Base-by-base conservation (phyloP, 2,888 invertebrate species). In the Campaea margaritaria region DNA sequence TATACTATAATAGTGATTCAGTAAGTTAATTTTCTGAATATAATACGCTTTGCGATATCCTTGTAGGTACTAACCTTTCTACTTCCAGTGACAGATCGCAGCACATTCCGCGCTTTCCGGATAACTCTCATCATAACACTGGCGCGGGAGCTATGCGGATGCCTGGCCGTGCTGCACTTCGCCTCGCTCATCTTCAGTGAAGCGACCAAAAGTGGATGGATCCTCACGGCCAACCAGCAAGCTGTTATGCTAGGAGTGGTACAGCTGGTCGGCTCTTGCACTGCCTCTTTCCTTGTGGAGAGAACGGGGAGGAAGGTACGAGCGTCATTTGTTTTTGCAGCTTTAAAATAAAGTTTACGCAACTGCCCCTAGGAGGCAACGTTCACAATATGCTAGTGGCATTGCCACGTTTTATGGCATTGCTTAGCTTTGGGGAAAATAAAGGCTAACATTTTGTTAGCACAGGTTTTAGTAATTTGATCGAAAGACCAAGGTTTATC, bases 61-160 rank as follows among this genome's bases (percentile, higher is more conserved):
- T n/a, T n/a, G n/a, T n/a, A n/a, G n/a, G n/a, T n/a, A n/a, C n/a
- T n/a, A n/a, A n/a, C n/a, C n/a, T n/a, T 31, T 31, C 8, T 7
- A 1, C 21, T 65, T 70, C 7, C 76, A 90, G 91, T 89, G 12
- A 76, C 88, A 0, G 91, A 91, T 65, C 81, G 82, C 43, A 82
- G 75, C 58, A 87, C 87, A 0, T 89, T 92, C 70, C 86, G 93
- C 0, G 93, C 93, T 0, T 93, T 94, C 69, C 93, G 93, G 43
- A 93, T 94, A 53, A 93, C 93, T 0, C 88, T 91, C 1, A 86
- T 81, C 13, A 89, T 92, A 57, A 91, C 90, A 0, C 68, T 91
- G 0, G 91, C 90, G 0, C 75, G 92, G 0, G 91, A 92, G 68
- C 75, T 93, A 27, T 89, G 92, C 68, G 93, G 93, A 0, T 89